Evolutionary conservation across 2,888 invertebrate genomes (phyloP), one percentile per base, ranked within the genome.

Genomic region (Temnothorax ravouxi): DNA sequence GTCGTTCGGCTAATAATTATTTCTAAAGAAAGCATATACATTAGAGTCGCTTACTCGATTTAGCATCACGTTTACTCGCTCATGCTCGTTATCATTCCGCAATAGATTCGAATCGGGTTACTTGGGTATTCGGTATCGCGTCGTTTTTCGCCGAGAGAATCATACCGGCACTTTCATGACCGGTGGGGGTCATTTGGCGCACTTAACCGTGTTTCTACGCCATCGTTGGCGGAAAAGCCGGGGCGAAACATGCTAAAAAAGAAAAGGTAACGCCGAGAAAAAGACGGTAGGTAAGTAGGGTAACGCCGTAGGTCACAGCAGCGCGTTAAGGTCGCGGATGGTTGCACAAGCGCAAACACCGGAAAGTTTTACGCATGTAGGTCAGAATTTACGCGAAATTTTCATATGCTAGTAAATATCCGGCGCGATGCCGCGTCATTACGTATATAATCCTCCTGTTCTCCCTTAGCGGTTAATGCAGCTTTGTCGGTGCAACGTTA

Each of bases 401-500:
- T 71, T 75, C 74, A 69, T 76, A 56, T 66, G 64, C 76, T 54
- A 61, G 82, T 85, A 81, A 85, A 85, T 85, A 88, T 87, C 72
- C 79, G 52, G 69, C 56, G 50, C 47, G 56, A 44, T 69, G 71
- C 13, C 71, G 13, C 71, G 61, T 84, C 80, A 56, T 86, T 69
- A 77, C 69, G 62, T 62, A n/a, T n/a, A n/a, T n/a, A 61, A 69
- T 67, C 62, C 62, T 29, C 59, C 15, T 56, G 54, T 52, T 82
- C 75, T 64, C 61, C 61, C 66, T 79, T 81, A 71, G 61, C 79
- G 86, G 87, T 86, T 89, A 88, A 89, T 89, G 87, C 86, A 86
- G 47, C 59, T 72, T 72, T 72, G 71, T 72, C 79, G 38, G 47
- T 50, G 52, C 47, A n/a, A 38, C 52, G 41, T 67, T 67, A 15